phyloP scores from a whole-genome alignment of 2,113 vertebrate genomes.

The Tychaedon coryphoeus region DNA sequence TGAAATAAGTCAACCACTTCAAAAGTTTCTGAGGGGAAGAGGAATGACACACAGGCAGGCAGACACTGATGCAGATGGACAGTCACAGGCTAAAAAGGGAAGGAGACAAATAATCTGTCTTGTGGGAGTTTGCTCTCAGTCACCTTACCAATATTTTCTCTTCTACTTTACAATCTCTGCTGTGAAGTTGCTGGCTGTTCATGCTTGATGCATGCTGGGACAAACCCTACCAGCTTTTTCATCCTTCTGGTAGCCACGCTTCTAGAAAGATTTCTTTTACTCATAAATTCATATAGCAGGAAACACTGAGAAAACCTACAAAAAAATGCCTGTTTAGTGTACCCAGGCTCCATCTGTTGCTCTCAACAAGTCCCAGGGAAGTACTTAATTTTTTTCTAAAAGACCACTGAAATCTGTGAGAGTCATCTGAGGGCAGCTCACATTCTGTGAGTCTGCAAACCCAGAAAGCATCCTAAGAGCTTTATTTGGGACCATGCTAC shows the following conservation, averaged over 20 bases:
- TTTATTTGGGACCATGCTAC: background rate
- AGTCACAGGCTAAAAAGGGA: background rate
- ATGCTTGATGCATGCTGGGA: background rate
- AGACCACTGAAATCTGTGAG: background rate
- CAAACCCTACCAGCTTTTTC: background rate
- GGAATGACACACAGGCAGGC: background rate
- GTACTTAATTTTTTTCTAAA: background rate
- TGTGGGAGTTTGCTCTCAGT: background rate
- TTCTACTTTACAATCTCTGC: background rate
- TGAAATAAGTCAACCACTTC: slow-evolving; percentile 27
- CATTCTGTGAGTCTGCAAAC: background rate
- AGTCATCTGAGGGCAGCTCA: background rate
- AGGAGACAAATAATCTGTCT: background rate
- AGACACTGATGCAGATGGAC: slow-evolving; percentile 4
- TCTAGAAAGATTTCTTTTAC: background rate
- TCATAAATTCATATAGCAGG: background rate
- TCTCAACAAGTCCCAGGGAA: background rate
- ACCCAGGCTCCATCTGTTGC: background rate
- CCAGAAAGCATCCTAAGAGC: background rate
- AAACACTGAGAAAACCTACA: background rate
- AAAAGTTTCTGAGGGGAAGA: background rate
- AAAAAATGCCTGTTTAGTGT: background rate
- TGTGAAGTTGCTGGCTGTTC: background rate
- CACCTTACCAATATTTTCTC: background rate
- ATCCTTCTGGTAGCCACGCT: background rate